Percentiles rank a stretch among this genome's conserved stretches.
These are phyloP conservation scores for Sminthurinus aureus DNA, from an alignment of 2,888 invertebrate genomes.

Conservation along the genomic window DNA sequence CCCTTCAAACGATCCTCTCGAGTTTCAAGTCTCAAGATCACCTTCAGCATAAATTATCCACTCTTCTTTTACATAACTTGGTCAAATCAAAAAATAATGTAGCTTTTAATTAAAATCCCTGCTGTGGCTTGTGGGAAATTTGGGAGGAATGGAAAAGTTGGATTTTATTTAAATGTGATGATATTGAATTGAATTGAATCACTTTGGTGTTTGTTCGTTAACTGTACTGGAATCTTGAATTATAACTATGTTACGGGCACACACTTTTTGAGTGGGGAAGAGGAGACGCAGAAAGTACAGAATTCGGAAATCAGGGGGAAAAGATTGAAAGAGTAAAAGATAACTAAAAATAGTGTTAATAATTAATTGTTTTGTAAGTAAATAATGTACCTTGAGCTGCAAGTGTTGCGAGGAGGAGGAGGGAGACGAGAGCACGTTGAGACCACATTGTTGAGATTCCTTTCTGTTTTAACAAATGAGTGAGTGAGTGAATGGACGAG, in stretches of 20 bases:
- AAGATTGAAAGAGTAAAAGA: background rate
- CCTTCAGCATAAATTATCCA: conserved; percentile 14
- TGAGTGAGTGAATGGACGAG: conserved; percentile 23
- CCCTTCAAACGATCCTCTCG: background rate
- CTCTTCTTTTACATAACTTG: background rate
- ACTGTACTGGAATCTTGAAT: no score
- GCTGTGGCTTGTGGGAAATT: no score
- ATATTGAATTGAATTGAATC: background rate
- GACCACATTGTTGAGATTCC: conserved; percentile 24
- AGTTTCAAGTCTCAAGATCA: no score
- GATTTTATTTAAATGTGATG: background rate
- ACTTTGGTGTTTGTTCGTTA: background rate
- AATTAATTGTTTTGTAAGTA: background rate
- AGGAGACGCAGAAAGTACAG: no score
- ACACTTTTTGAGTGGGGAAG: no score
- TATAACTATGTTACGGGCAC: no score
- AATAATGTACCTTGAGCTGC: conserved; percentile 22
- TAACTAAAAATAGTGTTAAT: background rate
- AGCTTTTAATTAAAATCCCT: no score
- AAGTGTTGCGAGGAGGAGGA: conserved; percentile 20
- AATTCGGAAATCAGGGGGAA: background rate
- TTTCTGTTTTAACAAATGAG: no score
- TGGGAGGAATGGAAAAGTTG: no score
- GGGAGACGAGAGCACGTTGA: conserved; percentile 4
- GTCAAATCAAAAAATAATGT: no score